Percentiles rank a stretch among this genome's conserved stretches.
Evolutionary conservation across 2,797 vertebrate genomes (phyloP).

Genomic region (Yasuhikotakia modesta): DNA sequence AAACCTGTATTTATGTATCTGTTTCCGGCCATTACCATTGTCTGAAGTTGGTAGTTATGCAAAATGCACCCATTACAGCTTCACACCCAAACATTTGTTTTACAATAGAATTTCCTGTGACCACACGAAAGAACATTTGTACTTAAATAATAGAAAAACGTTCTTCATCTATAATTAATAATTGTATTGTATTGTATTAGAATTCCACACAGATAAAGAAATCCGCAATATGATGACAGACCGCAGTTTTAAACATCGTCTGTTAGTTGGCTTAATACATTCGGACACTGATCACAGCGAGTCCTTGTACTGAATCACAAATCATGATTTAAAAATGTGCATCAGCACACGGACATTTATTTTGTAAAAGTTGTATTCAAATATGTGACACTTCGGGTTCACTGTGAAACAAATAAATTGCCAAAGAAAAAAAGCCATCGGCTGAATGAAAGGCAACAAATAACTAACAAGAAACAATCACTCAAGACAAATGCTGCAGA

Average conservation of each 20-base stretch:
- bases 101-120: conserved; percentile 37
- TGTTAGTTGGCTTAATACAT: neutral
- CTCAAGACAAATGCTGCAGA: neutral
- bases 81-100: conserved; percentile 23
- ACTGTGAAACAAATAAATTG: neutral
- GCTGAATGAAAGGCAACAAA: neutral
- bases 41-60: conserved; percentile 45
- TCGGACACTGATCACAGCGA: neutral
- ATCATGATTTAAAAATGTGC: neutral
- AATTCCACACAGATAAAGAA: neutral
- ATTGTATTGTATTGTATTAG: neutral
- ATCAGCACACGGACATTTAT: neutral
- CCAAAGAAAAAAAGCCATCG: neutral
- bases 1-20: conserved; percentile 43
- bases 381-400: neutral
- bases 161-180: neutral
- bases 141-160: conserved; percentile 3
- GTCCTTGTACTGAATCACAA: neutral
- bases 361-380: neutral
- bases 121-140: conserved; percentile 20
- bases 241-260: neutral
- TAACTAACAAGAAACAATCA: neutral
- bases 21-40: conserved; percentile 45
- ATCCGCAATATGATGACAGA: neutral
- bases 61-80: conserved; percentile 54